Conservation (phyloP, 2,113 vertebrate genomes). For the Dendrocopos noguchii region DNA sequence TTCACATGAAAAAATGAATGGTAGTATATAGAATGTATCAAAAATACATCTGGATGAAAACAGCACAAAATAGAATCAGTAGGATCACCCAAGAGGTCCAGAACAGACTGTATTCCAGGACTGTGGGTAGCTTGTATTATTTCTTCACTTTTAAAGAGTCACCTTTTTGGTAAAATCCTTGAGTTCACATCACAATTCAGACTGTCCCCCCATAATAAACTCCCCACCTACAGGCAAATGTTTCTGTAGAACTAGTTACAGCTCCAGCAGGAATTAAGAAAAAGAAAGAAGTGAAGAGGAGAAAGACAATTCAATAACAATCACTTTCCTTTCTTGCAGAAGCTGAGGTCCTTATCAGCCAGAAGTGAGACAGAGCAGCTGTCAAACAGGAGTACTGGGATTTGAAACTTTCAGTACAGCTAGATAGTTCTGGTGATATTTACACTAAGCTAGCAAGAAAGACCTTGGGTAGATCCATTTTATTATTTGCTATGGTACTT, state of each 20-base stretch:
- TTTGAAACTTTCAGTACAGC: neutral
- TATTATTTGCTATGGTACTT: neutral
- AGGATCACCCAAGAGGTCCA: neutral
- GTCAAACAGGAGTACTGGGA: neutral
- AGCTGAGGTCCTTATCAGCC: neutral
- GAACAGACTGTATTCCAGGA: neutral
- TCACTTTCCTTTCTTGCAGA: neutral
- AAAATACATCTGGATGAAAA: neutral
- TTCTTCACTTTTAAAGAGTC: neutral
- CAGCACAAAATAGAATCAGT: neutral
- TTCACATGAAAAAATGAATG: neutral
- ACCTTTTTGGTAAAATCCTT: neutral
- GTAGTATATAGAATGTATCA: neutral
- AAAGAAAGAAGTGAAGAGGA: neutral
- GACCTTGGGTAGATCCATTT: neutral
- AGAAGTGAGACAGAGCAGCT: neutral
- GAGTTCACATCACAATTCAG: neutral
- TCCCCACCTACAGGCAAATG: neutral
- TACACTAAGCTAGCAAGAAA: neutral
- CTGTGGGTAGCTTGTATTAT: neutral
- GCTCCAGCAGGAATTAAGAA: neutral
- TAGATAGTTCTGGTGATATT: neutral
- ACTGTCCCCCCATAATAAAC: neutral
- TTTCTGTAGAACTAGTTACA: neutral
- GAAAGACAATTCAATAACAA: neutral